These are phyloP conservation scores for Drosophila ustulata DNA, from an alignment of 2,888 invertebrate species.

Conservation along the genomic window DNA sequence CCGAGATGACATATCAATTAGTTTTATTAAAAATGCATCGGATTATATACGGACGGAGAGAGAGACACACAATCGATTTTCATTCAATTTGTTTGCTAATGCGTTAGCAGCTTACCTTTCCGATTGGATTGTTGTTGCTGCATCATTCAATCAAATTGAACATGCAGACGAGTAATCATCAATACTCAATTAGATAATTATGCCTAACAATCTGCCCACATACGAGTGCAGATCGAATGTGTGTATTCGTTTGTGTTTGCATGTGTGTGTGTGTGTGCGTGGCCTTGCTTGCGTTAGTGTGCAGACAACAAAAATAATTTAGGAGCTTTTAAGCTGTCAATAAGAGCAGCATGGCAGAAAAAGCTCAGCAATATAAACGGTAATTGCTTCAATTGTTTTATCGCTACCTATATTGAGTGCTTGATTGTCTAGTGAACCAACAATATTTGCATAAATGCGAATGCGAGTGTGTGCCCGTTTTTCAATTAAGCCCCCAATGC, in stretches of 20 bases:
- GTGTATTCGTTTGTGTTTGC: not conserved
- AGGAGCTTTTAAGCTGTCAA: slow-evolving; percentile 39
- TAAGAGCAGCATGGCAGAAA: slow-evolving; percentile 12
- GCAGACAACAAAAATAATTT: slow-evolving; percentile 27
- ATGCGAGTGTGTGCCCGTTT: slow-evolving; percentile 30
- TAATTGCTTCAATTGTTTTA: slow-evolving; percentile 37
- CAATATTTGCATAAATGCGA: slow-evolving; percentile 23
- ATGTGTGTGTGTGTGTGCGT: not conserved
- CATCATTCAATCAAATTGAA: slow-evolving; percentile 60
- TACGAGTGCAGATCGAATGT: not conserved
- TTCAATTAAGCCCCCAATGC: slow-evolving; percentile 65
- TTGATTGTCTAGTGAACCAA: slow-evolving; percentile 13
- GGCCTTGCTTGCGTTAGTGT: not conserved
- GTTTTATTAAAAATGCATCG: slow-evolving; percentile 70
- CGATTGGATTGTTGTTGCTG: slow-evolving; percentile 20
- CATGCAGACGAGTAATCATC: slow-evolving; percentile 51
- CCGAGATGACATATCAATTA: slow-evolving; percentile 60
- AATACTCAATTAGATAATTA: slow-evolving; percentile 77
- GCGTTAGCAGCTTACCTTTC: slow-evolving; percentile 34
- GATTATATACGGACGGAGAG: slow-evolving; percentile 30
- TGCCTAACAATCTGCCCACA: slow-evolving; percentile 10
- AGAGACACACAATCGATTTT: slow-evolving; percentile 30
- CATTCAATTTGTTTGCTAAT: slow-evolving; percentile 51
- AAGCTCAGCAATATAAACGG: slow-evolving; percentile 20
- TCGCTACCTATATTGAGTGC: slow-evolving; percentile 16